Evolutionary conservation across 35 echinoderm and acorn worm genomes (phyloP), one percentile per base, ranked within the genome.

Genomic region (Amphiura filiformis): DNA sequence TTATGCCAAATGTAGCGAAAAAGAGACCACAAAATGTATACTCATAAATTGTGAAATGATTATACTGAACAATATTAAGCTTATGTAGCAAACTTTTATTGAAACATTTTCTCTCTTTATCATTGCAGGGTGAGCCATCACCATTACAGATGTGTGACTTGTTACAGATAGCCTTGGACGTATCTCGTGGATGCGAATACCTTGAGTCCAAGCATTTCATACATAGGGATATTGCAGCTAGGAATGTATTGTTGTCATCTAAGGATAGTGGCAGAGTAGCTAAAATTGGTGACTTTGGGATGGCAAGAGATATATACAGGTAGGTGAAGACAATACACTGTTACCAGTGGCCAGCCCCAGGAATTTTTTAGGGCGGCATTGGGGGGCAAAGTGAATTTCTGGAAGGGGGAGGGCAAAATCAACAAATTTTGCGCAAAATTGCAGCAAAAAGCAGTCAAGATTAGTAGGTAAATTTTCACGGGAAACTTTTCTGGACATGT

Each of bases 201-300:
- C 65, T 97, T n/a, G 95, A 97, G 65, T 88, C 89, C 13, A 39
- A 82, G 37, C 80, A 65, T 35, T 97, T 97, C 38, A 94, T 97
- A 13, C 95, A 97, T 81, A 77, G 91, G 23, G 95, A 97, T 80
- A 91, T 97, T 42, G 95, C 95, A 32, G 95, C 95, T 37, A 88
- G 95, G 38, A 93, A 97, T 64, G 86, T 97, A 33, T 64, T 97
- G 56, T 82, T 97, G 1, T 78, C 91, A 28, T 80, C 39, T 34
- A 93, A 84, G 75, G 86, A 93, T 32, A 17, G 30, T 22, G 89
- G 78, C 42, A 84, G 92, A 39, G 56, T 89, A 5, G 95, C 95
- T 41, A 97, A 93, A 79, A 97, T 97, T 78, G 95, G 91, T 36
- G 95, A 97, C 85, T 97, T 97, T 89, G 95, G 95, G 57, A 97